Evolutionary conservation across 2,113 vertebrate genomes (phyloP).

Genomic region (Haemorhous mexicanus): DNA sequence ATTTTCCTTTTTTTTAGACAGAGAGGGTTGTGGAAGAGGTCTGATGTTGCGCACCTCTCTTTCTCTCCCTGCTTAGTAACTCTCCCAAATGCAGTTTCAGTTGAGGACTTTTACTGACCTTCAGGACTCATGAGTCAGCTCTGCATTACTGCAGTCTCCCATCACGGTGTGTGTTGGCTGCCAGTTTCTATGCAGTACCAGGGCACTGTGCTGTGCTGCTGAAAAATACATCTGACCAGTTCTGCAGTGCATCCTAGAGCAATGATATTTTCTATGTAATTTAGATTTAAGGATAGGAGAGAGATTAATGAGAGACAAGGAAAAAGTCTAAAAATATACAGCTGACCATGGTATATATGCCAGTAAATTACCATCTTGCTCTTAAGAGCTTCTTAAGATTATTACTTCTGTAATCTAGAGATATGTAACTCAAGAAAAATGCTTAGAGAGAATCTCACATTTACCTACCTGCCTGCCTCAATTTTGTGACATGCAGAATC

Average conservation of each 20-base stretch:
- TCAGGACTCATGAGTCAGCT: constrained; percentile 41
- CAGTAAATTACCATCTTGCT: neutral
- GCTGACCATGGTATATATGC: rapidly evolving
- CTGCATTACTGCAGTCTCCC: constrained; percentile 32
- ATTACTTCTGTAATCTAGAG: neutral
- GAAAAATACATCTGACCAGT: neutral
- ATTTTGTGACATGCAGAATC: neutral
- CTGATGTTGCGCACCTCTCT: neutral
- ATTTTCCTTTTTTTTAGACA: neutral
- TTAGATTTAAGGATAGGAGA: neutral
- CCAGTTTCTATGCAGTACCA: neutral
- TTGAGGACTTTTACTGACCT: neutral
- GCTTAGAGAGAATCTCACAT: neutral
- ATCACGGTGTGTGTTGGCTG: rapidly evolving
- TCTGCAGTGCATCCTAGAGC: neutral
- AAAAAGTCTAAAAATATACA: neutral
- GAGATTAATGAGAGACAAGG: neutral
- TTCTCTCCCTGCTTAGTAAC: neutral
- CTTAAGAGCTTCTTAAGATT: neutral
- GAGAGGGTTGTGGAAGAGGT: neutral
- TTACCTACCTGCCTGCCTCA: neutral
- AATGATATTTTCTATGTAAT: neutral
- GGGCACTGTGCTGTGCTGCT: neutral
- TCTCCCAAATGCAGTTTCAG: neutral
- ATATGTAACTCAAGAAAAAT: neutral